Evolutionary conservation across 2,113 vertebrate species (phyloP).

Genomic region (Caranx melampygus): DNA sequence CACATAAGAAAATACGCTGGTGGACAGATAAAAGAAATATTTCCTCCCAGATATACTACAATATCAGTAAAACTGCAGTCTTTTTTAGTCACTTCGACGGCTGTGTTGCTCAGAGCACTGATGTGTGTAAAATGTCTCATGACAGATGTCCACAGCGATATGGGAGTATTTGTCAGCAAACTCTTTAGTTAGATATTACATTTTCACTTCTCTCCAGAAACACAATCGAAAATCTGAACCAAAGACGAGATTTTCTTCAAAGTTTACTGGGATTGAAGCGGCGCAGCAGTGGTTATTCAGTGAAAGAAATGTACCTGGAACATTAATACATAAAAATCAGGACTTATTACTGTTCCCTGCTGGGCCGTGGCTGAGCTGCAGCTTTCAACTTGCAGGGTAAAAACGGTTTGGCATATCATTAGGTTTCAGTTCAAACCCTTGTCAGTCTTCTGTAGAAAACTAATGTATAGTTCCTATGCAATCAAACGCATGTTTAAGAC

Average conservation of each 20-base stretch:
- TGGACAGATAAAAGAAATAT: conserved; percentile 35
- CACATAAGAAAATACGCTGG: conserved; percentile 25
- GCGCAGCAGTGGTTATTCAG: conserved; percentile 49
- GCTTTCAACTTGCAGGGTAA: conserved; percentile 29
- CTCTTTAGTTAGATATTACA: conserved; percentile 61
- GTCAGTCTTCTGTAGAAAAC: conserved; percentile 7
- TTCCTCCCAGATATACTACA: conserved; percentile 29
- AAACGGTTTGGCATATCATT: conserved; percentile 16
- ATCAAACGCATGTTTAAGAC: conserved; percentile 35
- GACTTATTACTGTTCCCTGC: conserved; percentile 47
- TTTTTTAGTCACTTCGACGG: conserved; percentile 55
- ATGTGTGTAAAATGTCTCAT: conserved; percentile 58
- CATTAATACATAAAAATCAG: conserved; percentile 54
- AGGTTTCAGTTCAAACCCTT: conserved; percentile 23
- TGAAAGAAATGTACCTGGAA: conserved; percentile 45
- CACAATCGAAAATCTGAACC: conserved; percentile 33
- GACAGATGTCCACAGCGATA: conserved; percentile 67
- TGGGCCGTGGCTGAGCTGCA: conserved; percentile 28
- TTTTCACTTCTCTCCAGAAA: conserved; percentile 52
- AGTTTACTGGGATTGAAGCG: conserved; percentile 53
- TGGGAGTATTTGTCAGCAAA: conserved; percentile 68
- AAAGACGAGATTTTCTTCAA: conserved; percentile 58
- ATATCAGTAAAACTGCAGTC: conserved; percentile 43
- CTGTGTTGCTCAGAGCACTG: conserved; percentile 29
- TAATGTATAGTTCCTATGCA: conserved; percentile 1